Percentiles rank a stretch among this genome's conserved stretches.
phyloP scores from a whole-genome alignment of 1,140 invertebrate species.

The Lepidurus arcticus region DNA sequence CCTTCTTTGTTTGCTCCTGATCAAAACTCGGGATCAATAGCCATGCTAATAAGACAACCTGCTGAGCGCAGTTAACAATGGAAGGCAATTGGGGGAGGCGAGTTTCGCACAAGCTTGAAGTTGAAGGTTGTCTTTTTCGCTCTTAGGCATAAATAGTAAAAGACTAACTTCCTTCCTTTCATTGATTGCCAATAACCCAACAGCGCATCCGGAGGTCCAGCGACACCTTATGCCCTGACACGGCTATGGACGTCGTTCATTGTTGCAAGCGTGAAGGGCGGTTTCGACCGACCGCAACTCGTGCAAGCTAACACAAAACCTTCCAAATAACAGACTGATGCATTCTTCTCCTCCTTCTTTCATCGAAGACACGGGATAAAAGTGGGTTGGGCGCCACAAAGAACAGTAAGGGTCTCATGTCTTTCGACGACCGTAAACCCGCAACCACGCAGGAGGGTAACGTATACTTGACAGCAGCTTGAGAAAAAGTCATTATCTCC shows the following conservation, averaged over 20 bases:
- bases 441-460: neutral
- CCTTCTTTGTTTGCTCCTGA: neutral
- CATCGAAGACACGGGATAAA: neutral
- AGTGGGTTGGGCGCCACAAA: neutral
- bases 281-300: neutral
- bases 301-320: neutral
- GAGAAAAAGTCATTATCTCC: neutral
- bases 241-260: neutral
- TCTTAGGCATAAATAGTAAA: neutral
- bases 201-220: neutral
- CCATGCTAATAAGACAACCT: constrained; percentile 13
- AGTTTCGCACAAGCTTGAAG: neutral
- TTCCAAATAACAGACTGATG: neutral
- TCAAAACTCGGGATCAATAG: neutral
- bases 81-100: neutral
- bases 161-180: neutral
- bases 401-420: neutral
- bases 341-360: neutral
- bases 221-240: neutral
- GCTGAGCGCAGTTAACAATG: neutral
- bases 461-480: constrained; percentile 7
- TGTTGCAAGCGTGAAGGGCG: neutral
- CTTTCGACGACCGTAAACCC: neutral
- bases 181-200: neutral
- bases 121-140: neutral